These are phyloP conservation scores for Propithecus perrieri DNA, from an alignment of 2,797 vertebrate species.

Conservation along the genomic window DNA sequence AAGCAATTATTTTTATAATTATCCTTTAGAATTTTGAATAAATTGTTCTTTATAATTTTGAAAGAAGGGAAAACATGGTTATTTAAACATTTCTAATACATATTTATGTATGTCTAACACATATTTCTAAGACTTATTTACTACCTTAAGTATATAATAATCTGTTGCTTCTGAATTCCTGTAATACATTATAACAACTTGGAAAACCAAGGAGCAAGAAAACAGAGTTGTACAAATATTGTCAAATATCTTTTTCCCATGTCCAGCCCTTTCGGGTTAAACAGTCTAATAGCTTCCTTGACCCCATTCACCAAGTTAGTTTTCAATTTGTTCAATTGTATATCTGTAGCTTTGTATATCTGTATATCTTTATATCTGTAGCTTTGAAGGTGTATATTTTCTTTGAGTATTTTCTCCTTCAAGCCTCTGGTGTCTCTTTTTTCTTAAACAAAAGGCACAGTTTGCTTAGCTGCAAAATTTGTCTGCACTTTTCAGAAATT, in stretches of 20 bases:
- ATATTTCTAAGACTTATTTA: neutral
- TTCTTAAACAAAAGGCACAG: slow-evolving; percentile 58
- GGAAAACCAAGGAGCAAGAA: neutral
- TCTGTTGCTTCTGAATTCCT: neutral
- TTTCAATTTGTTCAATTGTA: slow-evolving; percentile 28
- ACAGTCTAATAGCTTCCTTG: slow-evolving; percentile 6
- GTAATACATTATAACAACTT: neutral
- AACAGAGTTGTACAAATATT: slow-evolving; percentile 2
- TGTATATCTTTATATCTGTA: neutral
- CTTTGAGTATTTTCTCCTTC: slow-evolving; percentile 42
- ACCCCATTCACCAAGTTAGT: neutral
- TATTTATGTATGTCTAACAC: too few relatives aligned
- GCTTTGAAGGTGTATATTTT: neutral
- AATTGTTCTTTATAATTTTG: neutral
- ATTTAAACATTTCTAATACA: neutral
- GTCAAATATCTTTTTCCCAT: neutral
- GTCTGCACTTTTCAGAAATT: slow-evolving; percentile 67
- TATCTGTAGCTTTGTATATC: neutral
- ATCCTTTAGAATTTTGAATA: neutral
- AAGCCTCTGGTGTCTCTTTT: neutral
- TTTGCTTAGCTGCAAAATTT: slow-evolving; percentile 62
- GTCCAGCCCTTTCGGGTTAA: neutral
- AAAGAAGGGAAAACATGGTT: neutral
- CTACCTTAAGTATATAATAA: neutral
- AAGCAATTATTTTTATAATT: neutral